Conservation (phyloP, 1,140 invertebrate species). For the Conus ventricosus region DNA sequence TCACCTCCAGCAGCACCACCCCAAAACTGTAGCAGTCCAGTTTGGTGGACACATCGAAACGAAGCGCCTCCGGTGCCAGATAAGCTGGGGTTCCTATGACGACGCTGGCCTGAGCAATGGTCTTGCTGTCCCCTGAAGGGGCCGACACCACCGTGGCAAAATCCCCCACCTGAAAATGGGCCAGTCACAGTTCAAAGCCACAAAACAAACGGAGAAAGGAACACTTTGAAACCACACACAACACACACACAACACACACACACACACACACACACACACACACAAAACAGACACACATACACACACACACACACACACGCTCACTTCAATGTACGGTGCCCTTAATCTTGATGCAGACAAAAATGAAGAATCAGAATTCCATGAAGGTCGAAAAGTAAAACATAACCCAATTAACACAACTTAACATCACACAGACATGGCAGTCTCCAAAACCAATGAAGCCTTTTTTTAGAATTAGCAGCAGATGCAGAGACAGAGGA, state of each 20-base stretch:
- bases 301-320: no score
- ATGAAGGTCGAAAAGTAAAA: no score
- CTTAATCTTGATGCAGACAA: no score
- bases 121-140: conserved; percentile 61
- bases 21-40: conserved; percentile 87
- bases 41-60: conserved; percentile 83
- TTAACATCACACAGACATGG: no score
- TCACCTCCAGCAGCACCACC: conserved; percentile 76
- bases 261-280: conserved; percentile 13
- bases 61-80: conserved; percentile 83
- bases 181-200: background rate
- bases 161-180: conserved; percentile 79
- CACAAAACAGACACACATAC: background rate
- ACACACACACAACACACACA: conserved; percentile 4
- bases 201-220: background rate
- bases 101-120: conserved; percentile 74
- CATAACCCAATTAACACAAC: no score
- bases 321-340: no score
- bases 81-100: conserved; percentile 84
- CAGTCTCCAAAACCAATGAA: no score
- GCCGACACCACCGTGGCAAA: conserved; percentile 83
- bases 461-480: no score
- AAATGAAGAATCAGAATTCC: no score
- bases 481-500: no score
- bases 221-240: background rate